Percentiles rank a stretch among this genome's conserved stretches.
These are phyloP conservation scores for Eristalinus sepulchralis DNA, from an alignment of 2,888 invertebrate genomes.

Conservation along the genomic window DNA sequence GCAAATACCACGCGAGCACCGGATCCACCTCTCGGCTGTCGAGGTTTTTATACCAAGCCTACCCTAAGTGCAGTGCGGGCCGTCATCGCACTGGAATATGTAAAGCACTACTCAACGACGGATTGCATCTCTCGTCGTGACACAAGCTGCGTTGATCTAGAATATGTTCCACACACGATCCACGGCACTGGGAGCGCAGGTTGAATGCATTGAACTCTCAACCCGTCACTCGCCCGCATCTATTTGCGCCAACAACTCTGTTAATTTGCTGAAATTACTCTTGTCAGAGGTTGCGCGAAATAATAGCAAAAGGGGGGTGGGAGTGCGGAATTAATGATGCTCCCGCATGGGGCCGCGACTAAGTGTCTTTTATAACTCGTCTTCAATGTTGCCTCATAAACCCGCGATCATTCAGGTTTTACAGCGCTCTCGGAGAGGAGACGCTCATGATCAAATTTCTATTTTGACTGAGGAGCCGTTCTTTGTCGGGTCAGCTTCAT, in stretches of 20 bases:
- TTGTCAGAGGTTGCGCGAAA: not conserved
- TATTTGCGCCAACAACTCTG: not conserved
- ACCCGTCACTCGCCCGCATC: not conserved
- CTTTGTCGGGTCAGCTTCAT: not conserved
- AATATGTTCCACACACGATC: constrained; percentile 4
- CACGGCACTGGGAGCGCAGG: not conserved
- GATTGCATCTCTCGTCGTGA: not conserved
- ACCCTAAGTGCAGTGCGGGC: constrained; percentile 3
- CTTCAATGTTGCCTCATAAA: not conserved
- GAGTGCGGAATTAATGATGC: not conserved
- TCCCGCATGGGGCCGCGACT: not conserved
- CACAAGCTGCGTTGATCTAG: not conserved
- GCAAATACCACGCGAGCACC: constrained; percentile 19
- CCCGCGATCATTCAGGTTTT: constrained; percentile 21
- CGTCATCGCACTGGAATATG: not conserved
- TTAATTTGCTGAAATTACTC: constrained; percentile 15
- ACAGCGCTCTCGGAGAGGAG: not conserved
- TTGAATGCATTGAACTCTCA: not conserved
- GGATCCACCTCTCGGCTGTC: constrained; percentile 1
- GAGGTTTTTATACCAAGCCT: constrained; percentile 31
- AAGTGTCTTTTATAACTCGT: not conserved
- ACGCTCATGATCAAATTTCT: not conserved
- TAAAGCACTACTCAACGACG: not conserved
- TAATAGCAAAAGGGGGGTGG: not conserved
- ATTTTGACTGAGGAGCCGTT: not conserved